phyloP scores from a whole-genome alignment of 2,797 vertebrate species.

The Danio jaintianensis region DNA sequence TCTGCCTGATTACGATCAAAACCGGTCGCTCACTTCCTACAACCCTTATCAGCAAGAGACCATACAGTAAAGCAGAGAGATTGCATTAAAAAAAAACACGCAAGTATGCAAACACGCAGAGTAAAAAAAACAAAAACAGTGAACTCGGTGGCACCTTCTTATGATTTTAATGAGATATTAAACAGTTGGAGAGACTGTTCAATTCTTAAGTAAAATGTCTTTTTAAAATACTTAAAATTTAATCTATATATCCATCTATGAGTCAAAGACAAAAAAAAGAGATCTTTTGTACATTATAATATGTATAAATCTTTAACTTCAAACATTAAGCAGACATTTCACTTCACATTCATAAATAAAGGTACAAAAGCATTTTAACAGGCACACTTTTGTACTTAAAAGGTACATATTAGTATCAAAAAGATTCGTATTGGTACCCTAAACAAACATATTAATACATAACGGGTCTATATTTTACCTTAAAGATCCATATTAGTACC shows the following conservation, averaged over 20 bases:
- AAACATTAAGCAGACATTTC: too few relatives aligned
- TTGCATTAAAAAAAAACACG: conserved; percentile 4
- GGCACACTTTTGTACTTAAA: too few relatives aligned
- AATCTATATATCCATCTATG: not conserved
- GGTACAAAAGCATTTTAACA: too few relatives aligned
- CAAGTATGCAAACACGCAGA: conserved; percentile 22
- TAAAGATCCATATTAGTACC: too few relatives aligned
- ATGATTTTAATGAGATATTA: not conserved
- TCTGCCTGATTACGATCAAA: conserved; percentile 39
- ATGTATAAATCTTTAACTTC: too few relatives aligned
- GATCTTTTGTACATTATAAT: too few relatives aligned
- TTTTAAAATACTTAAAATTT: not conserved
- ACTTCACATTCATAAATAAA: too few relatives aligned
- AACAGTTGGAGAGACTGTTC: not conserved
- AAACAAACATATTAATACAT: too few relatives aligned
- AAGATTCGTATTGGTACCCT: too few relatives aligned
- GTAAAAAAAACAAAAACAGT: not conserved
- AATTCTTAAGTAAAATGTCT: not conserved
- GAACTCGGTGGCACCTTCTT: not conserved
- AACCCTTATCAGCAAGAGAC: conserved; percentile 40
- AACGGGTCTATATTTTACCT: too few relatives aligned
- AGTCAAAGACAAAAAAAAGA: too few relatives aligned
- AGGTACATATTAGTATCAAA: too few relatives aligned
- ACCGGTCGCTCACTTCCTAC: conserved; percentile 19
- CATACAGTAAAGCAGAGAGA: conserved; percentile 13